Evolutionary conservation across 2,888 invertebrate genomes (phyloP), one percentile per base, ranked within the genome.

Genomic region (Amphiduros pacificus): DNA sequence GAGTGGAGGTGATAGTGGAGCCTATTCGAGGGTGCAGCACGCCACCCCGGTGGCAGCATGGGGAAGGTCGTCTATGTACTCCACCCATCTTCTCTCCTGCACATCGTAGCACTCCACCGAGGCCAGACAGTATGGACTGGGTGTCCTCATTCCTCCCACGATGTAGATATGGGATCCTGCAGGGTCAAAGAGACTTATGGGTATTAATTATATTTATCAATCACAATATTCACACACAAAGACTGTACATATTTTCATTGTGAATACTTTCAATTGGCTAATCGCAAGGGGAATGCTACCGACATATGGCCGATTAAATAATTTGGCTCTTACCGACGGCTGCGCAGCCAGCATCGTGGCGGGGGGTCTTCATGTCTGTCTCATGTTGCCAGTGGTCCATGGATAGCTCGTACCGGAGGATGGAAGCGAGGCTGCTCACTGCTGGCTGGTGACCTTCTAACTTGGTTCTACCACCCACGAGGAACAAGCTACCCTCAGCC

Each of bases 111-210:
- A 73, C 55, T 75, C 76, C 14, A 75, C 71, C 24, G 70, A 67
- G 6, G 68, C 52, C 51, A 76, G 59, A 6, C 71, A 69, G 31
- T 62, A 59, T 6, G 67, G 68, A 20, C 64, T 60, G 0, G 65
- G 63, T 0, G 74, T 74, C 55, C 67, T 71, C 41, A 74, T 66
- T n/a, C 77, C 77, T 20, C 77, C 77, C 22, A 75, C 59, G 14
- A 77, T 61, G 62, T 67, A 76, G 14, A 70, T 59, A 17, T 44
- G 28, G 41, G 52, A 52, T 22, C 63, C 70, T 71, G 59, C 9
- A 24, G 28, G 27, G 26, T 6, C 20, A n/a, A 17, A 17, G 36
- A 9, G 36, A 36, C n/a, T n/a, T n/a, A n/a, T n/a, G n/a, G n/a
- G n/a, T n/a, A n/a, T n/a, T n/a, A n/a, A n/a, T n/a, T n/a, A n/a